Evolutionary conservation across 2,113 vertebrate species (phyloP).

Genomic region (Zosterops hypoxanthus): DNA sequence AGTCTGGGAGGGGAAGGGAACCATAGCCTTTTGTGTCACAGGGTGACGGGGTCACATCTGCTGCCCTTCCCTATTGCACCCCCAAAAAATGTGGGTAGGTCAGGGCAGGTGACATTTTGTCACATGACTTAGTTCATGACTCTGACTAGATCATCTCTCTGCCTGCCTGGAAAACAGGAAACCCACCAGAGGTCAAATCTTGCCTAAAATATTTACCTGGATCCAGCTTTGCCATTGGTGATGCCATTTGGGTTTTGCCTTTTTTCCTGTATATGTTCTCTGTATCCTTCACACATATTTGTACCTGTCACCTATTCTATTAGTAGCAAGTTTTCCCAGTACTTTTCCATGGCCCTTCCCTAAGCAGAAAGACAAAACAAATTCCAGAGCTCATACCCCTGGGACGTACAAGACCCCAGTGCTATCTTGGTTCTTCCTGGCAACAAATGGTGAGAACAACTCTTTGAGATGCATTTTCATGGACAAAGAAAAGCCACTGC

Average conservation of each 20-base stretch:
- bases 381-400: not conserved
- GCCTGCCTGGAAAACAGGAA: not conserved
- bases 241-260: not conserved
- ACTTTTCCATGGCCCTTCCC: not conserved
- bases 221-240: not conserved
- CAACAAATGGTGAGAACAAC: not conserved
- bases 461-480: not conserved
- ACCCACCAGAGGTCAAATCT: not conserved
- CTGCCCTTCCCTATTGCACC: accelerated
- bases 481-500: not conserved
- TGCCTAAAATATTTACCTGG: not conserved
- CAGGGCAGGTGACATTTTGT: not conserved
- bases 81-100: not conserved
- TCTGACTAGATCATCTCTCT: not conserved
- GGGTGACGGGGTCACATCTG: accelerated
- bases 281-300: not conserved
- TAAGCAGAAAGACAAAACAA: not conserved
- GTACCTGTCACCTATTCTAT: not conserved
- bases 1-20: accelerated
- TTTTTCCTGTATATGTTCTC: not conserved
- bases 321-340: not conserved
- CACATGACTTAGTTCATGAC: not conserved
- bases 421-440: not conserved
- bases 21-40: accelerated
- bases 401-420: not conserved